Conservation (phyloP, 2,888 invertebrate genomes). For the Mantis religiosa region DNA sequence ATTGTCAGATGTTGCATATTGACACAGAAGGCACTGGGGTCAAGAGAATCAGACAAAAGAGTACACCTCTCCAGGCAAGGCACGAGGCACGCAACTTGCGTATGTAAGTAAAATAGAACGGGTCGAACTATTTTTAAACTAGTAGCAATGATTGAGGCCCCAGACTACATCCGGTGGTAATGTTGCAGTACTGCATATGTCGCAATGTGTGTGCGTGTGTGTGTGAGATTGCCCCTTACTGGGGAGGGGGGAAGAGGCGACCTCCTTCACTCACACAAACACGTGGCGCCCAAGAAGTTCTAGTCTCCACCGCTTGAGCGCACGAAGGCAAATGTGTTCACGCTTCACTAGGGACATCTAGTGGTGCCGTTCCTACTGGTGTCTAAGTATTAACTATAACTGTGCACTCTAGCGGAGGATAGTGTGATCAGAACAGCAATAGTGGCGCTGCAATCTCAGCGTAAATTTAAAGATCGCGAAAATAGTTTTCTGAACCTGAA, state of each 20-base stretch:
- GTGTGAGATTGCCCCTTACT: slow-evolving; percentile 12
- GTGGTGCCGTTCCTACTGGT: background rate
- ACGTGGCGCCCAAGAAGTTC: background rate
- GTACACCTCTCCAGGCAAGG: background rate
- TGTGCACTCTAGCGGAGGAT: too few species aligned
- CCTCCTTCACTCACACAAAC: background rate
- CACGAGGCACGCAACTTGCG: background rate
- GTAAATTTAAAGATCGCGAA: too few species aligned
- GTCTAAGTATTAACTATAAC: too few species aligned
- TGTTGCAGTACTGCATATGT: slow-evolving; percentile 8
- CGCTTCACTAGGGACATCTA: background rate
- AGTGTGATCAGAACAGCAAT: too few species aligned
- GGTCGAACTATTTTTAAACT: slow-evolving; percentile 12
- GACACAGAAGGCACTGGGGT: background rate
- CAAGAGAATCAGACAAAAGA: background rate
- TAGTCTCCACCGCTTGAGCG: background rate
- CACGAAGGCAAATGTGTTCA: background rate
- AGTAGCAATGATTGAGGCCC: slow-evolving; percentile 6
- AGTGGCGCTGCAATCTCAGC: too few species aligned
- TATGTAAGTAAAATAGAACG: slow-evolving; percentile 5
- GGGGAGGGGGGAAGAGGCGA: slow-evolving; percentile 3
- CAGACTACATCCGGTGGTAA: slow-evolving; percentile 3
- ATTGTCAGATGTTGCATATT: background rate
- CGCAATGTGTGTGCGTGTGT: background rate
- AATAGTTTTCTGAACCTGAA: too few species aligned